phyloP scores from a whole-genome alignment of 1,140 invertebrate species.

The Holotrichia oblita region DNA sequence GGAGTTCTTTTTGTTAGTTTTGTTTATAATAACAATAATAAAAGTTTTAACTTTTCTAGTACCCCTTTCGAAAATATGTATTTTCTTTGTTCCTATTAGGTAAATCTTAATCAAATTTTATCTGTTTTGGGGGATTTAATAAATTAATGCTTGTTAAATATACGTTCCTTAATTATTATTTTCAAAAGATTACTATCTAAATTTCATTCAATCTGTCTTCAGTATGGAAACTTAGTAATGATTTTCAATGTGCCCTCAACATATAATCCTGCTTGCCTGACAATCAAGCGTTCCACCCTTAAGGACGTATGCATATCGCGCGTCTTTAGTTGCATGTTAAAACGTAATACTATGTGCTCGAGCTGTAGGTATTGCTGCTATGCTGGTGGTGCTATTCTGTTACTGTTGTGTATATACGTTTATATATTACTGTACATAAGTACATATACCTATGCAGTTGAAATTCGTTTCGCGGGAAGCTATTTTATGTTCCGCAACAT shows the following conservation, averaged over 20 bases:
- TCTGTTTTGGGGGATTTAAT: too few relatives aligned
- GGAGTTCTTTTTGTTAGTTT: too few relatives aligned
- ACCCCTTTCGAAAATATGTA: too few relatives aligned
- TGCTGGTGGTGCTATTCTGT: constrained; percentile 3
- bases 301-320: neutral
- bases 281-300: neutral
- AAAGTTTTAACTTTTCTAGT: too few relatives aligned
- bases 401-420: neutral
- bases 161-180: too few relatives aligned
- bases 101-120: too few relatives aligned
- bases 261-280: neutral
- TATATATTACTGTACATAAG: constrained; percentile 15
- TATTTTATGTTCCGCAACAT: constrained; percentile 39
- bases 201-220: neutral
- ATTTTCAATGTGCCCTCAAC: neutral
- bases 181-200: too few relatives aligned
- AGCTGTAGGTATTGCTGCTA: neutral
- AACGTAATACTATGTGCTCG: constrained; percentile 16
- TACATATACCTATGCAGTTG: constrained; percentile 13
- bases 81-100: too few relatives aligned
- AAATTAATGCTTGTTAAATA: too few relatives aligned
- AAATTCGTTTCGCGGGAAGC: constrained; percentile 33
- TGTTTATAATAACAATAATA: too few relatives aligned
- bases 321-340: constrained; percentile 25
- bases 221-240: neutral